Percentiles rank a stretch among this genome's conserved stretches.
phyloP scores from a whole-genome alignment of 2,797 vertebrate genomes.

The Lutjanus campechanus region DNA sequence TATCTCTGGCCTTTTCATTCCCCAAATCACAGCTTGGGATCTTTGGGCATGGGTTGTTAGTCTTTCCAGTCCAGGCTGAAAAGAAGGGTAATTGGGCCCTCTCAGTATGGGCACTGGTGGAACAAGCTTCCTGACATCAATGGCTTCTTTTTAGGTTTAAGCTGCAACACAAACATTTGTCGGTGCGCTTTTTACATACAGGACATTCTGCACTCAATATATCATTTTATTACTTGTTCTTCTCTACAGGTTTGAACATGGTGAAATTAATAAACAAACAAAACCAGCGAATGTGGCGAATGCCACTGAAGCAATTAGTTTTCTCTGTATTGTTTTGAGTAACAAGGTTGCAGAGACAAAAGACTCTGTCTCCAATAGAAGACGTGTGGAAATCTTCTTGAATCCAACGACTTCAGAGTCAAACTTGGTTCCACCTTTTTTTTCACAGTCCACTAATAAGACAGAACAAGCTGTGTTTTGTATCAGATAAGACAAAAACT shows the following conservation, averaged over 20 bases:
- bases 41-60: conserved; percentile 39
- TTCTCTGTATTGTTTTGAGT: neutral
- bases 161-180: conserved; percentile 1
- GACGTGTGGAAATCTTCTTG: neutral
- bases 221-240: neutral
- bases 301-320: neutral
- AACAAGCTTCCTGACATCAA: conserved; percentile 25
- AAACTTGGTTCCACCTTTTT: too few species aligned
- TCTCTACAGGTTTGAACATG: neutral
- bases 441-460: too few species aligned
- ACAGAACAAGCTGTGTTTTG: too few species aligned
- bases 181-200: neutral
- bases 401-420: neutral
- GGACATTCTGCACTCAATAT: neutral
- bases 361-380: neutral
- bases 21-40: conserved; percentile 45
- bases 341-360: neutral
- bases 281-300: neutral
- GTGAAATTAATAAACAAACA: neutral
- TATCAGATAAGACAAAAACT: too few species aligned
- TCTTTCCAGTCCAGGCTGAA: conserved; percentile 38
- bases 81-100: conserved; percentile 57
- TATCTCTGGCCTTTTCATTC: conserved; percentile 43
- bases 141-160: neutral
- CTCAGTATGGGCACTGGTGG: conserved; percentile 33